Base-by-base conservation (phyloP, 2,888 invertebrate species). In the Amiota mariae region DNA sequence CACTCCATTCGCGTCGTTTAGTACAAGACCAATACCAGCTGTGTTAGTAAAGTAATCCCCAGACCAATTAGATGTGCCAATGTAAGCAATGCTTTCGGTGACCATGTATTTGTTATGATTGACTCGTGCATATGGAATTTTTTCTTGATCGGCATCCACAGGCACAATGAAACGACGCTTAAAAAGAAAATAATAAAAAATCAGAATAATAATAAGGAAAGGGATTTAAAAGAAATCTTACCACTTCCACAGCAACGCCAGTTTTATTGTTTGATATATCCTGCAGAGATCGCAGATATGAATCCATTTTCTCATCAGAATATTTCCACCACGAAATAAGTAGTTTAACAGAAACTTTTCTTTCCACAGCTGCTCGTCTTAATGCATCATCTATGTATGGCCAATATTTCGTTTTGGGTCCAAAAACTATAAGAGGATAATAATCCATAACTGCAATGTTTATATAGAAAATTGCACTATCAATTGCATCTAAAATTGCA, bases 51-150 rank as follows among this genome's bases (percentile, higher is more conserved):
- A 99, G 90, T 99, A 99, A 90, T 99, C 98, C 0, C 96, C 98
- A 0, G 97, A 95, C 99, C 99, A 99, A 91, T 99, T 99, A 54
- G 98, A 98, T 0, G 98, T 99, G 20, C 98, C 98, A 82, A 99
- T 95, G 90, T 97, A 98, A 0, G 97, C 98, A 0, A 94, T 92
- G 56, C 93, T 93, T 85, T 99, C 99, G 0, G 99, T 98, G n/a
- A 99, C 98, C 98, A 99, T 98, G 89, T 98, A 99, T 87, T 99
- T 99, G 90, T 98, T 98, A 90, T 99, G 99, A 90, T 98, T 99
- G 0, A 99, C 99, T 71, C 99, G 92, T 0, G 94, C 94, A 90
- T 90, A 97, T 0, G 98, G 98, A 79, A 99, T 98, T 87, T 94
- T 93, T 72, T 92, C 91, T 87, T 98, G 96, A 24, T 94, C 93